These are phyloP conservation scores for Cephus spinipes DNA, from an alignment of 2,888 invertebrate species.

Conservation along the genomic window DNA sequence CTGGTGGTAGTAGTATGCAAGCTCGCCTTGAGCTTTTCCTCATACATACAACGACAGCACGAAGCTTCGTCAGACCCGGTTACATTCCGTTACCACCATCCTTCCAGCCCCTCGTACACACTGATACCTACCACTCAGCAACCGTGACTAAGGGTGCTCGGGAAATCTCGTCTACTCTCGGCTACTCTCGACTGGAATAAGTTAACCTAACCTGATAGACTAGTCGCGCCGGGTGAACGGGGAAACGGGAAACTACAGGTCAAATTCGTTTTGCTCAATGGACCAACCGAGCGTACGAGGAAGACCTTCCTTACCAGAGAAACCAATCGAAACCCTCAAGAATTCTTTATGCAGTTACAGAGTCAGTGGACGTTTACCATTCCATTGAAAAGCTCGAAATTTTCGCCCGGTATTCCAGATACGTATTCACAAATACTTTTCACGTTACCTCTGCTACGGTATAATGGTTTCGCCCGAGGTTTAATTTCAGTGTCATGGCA, in stretches of 20 bases:
- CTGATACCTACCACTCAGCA: constrained; percentile 6
- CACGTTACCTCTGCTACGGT: background rate
- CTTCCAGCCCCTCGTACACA: constrained; percentile 7
- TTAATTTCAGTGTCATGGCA: background rate
- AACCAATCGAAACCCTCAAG: background rate
- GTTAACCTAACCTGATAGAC: background rate
- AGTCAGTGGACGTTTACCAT: background rate
- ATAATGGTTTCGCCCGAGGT: background rate
- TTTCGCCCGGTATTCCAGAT: background rate
- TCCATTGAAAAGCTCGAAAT: background rate
- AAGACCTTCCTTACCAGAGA: background rate
- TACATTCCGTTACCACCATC: background rate
- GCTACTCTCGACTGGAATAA: constrained; percentile 6
- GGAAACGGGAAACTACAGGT: constrained; percentile 18
- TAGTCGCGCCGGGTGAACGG: background rate
- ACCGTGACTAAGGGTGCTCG: constrained; percentile 14
- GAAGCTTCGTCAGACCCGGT: constrained; percentile 7
- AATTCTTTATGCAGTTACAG: background rate
- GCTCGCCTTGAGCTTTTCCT: constrained; percentile 14
- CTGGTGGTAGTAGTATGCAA: constrained; percentile 16
- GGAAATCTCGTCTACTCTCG: constrained; percentile 19
- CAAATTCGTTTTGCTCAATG: constrained; percentile 34
- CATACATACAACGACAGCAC: constrained; percentile 18
- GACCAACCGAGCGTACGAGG: constrained; percentile 26
- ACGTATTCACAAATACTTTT: background rate